Evolutionary conservation across 2,797 vertebrate genomes (phyloP).

Genomic region (Diceros bicornis): DNA sequence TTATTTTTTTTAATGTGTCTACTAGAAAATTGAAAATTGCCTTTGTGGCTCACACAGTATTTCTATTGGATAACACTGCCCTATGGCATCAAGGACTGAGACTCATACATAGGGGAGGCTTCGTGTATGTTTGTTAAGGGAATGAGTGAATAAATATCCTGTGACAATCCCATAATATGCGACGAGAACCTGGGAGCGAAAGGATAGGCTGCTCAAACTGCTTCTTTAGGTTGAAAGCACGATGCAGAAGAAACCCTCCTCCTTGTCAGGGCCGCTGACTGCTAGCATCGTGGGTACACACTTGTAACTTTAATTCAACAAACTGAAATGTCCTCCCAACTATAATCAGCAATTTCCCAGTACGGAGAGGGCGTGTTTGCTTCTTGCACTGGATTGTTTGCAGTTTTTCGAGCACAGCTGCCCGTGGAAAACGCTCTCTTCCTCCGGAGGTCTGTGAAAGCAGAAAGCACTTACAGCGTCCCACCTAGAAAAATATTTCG

Average conservation of each 20-base stretch:
- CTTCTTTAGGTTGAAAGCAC: neutral
- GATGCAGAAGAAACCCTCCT: neutral
- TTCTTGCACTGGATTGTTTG: slow-evolving; percentile 2
- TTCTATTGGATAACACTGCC: neutral
- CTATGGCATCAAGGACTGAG: neutral
- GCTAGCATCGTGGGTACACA: neutral
- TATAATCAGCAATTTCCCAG: slow-evolving; percentile 67
- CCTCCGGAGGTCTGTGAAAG: neutral
- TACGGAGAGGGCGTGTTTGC: slow-evolving; percentile 55
- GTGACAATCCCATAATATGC: neutral
- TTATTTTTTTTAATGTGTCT: neutral
- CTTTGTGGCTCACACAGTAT: neutral
- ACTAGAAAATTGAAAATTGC: neutral
- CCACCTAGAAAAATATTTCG: neutral
- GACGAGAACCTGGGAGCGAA: neutral
- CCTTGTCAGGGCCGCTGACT: neutral
- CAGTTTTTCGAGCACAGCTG: slow-evolving; percentile 66
- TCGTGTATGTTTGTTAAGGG: neutral
- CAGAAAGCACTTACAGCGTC: neutral
- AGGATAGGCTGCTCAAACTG: neutral
- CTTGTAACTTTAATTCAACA: slow-evolving; percentile 47
- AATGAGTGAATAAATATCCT: neutral
- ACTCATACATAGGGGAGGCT: neutral
- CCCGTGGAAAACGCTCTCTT: slow-evolving; percentile 27
- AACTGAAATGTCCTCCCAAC: slow-evolving; percentile 73